Evolutionary conservation across 2,888 invertebrate species (phyloP), one percentile per base, ranked within the genome.

Genomic region (Mayetiola destructor): DNA sequence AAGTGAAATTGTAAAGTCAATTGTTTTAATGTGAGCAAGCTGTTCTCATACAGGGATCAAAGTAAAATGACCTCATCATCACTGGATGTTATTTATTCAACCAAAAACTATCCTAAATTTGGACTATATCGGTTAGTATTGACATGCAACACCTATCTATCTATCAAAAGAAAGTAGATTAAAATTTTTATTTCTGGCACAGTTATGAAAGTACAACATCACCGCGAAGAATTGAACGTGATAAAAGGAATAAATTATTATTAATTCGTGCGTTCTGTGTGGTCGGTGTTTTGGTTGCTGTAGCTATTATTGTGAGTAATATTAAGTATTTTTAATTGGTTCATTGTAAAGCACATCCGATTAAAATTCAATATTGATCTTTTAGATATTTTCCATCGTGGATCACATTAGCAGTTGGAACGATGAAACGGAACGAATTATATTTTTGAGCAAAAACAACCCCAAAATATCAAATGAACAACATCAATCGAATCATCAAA

Each of bases 81-180:
- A n/a, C n/a, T n/a, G 5, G 48, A 48, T n/a, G 27, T 48, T 5
- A 48, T 27, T n/a, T 48, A 48, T 48, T 27, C 48, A 48, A 48
- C 48, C n/a, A 48, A 48, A 48, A 48, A 16, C 48, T 48, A 27
- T 27, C 48, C 27, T 27, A 48, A 54, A n/a, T 54, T 54, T 35
- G 54, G 54, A 32, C 21, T 54, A 21, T 54, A 54, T 35, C 32
- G 54, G 54, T 54, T 21, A 54, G 2, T 2, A 52, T 29, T 48
- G 48, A 39, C 2, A 42, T 42, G n/a, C n/a, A n/a, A n/a, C n/a
- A n/a, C n/a, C n/a, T n/a, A n/a, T n/a, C n/a, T 12, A 42, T 23
- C 12, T 42, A 10, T 12, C 14, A 42, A 42, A 3, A 12, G 23
- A 3, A n/a, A 27, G 6, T 48, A 8, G 42, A 42, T 23, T 23